Evolutionary conservation across 2,888 invertebrate genomes (phyloP), one percentile per base, ranked within the genome.

Genomic region (Andrena fulva): DNA sequence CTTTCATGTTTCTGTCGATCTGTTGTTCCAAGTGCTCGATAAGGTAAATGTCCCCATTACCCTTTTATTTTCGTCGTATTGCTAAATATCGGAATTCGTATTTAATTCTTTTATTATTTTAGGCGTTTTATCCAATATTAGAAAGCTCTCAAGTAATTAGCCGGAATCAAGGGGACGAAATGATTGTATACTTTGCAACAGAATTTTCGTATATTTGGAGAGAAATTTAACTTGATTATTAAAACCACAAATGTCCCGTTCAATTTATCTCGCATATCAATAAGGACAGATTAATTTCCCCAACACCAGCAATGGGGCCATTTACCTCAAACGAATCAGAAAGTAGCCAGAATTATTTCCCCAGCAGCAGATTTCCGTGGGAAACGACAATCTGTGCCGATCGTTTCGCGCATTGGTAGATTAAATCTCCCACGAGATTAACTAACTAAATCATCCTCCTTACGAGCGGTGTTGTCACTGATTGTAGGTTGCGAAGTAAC

Each of bases 401-500:
- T 68, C 75, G 52, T 48, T 63, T 79, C n/a, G 60, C 66, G 70
- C 85, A 82, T 74, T 64, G 60, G 80, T 74, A 81, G 73, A 74
- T 85, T 54, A 73, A 82, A 82, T 66, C 60, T 71, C 73, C 68
- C 69, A 70, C 69, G 72, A 69, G 72, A 64, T 72, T 56, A 63
- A 62, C 56, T 48, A 50, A 54, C 24, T 68, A 69, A 64, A 52
- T 68, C 24, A n/a, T 68, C 33, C 62, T 63, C 33, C 20, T 59
- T 77, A 63, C 76, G 70, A 69, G 67, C 35, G 56, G 70, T 71
- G 29, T 62, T 70, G 31, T 69, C 59, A 50, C 60, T 72, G 66
- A 74, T 66, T 27, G 48, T 33, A 72, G 72, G 63, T 62, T 67
- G 70, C 35, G 62, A 42, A 62, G 35, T 76, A 60, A 73, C 71